These are phyloP conservation scores for Gymnocheta viridis DNA, from an alignment of 2,888 invertebrate species.

Conservation along the genomic window DNA sequence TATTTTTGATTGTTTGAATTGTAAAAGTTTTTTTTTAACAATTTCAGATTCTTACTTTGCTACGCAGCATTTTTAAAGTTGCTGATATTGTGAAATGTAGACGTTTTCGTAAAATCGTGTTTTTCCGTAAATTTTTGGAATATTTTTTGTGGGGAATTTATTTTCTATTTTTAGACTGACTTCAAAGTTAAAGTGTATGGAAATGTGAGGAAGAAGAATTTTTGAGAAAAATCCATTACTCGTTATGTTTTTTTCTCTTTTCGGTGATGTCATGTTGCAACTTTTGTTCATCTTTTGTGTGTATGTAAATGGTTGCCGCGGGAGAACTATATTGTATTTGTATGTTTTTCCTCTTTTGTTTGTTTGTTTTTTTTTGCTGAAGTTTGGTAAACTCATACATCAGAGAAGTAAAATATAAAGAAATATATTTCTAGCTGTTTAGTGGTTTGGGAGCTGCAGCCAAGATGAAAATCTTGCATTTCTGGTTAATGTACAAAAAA, in stretches of 20 bases:
- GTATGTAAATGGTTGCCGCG: conserved; percentile 25
- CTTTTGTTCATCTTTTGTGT: conserved; percentile 2
- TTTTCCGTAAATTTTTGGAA: not conserved
- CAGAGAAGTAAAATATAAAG: conserved; percentile 12
- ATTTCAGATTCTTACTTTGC: conserved; percentile 4
- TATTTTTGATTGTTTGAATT: conserved; percentile 41
- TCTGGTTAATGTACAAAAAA: not conserved
- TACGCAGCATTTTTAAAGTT: not conserved
- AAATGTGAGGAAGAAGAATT: conserved; percentile 9
- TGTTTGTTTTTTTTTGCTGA: not conserved
- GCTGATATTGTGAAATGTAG: conserved; percentile 11
- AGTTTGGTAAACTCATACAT: conserved; percentile 47
- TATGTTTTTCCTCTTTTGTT: not conserved
- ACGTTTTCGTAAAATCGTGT: not conserved
- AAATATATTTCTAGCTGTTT: conserved; percentile 40
- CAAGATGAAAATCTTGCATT: not conserved
- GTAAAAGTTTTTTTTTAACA: conserved; percentile 27
- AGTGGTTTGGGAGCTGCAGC: conserved; percentile 39
- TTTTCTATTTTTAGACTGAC: conserved; percentile 1
- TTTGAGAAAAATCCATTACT: conserved; percentile 4
- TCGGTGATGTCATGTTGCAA: not conserved
- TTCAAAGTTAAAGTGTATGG: conserved; percentile 20
- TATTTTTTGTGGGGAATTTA: not conserved
- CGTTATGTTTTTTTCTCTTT: not conserved
- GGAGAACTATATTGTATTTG: conserved; percentile 7